Conservation (phyloP, 2,113 vertebrate species). For the Grantiella picta region DNA sequence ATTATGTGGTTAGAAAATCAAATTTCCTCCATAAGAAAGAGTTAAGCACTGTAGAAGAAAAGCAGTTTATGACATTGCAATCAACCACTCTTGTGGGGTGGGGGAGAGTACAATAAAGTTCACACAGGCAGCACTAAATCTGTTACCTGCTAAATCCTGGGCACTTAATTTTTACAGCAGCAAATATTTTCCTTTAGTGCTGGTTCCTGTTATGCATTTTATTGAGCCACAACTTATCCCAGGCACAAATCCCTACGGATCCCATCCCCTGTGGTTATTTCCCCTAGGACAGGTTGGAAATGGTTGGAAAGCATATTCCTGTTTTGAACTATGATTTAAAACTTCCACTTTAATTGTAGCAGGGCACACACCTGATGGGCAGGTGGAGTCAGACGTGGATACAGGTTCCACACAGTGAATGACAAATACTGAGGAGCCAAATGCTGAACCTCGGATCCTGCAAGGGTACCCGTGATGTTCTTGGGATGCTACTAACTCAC, state of each 20-base stretch:
- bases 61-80: neutral
- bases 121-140: neutral
- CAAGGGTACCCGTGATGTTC: neutral
- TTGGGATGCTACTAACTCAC: neutral
- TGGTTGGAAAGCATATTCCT: neutral
- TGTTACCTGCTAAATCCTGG: neutral
- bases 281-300: neutral
- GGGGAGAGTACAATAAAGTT: neutral
- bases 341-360: neutral
- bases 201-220: neutral
- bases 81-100: neutral
- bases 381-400: neutral
- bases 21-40: neutral
- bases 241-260: neutral
- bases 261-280: neutral
- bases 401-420: neutral
- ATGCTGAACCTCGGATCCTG: neutral
- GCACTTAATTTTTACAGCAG: neutral
- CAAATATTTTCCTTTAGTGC: neutral
- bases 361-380: neutral
- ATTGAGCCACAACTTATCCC: neutral
- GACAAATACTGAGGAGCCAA: neutral
- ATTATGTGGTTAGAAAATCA: neutral
- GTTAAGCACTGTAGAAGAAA: neutral
- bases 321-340: neutral